A percentile compares a stretch with the other conserved stretches of the same genome.
These are phyloP conservation scores for Contarinia nasturtii DNA, from an alignment of 1,140 invertebrate genomes.

Conservation along the genomic window DNA sequence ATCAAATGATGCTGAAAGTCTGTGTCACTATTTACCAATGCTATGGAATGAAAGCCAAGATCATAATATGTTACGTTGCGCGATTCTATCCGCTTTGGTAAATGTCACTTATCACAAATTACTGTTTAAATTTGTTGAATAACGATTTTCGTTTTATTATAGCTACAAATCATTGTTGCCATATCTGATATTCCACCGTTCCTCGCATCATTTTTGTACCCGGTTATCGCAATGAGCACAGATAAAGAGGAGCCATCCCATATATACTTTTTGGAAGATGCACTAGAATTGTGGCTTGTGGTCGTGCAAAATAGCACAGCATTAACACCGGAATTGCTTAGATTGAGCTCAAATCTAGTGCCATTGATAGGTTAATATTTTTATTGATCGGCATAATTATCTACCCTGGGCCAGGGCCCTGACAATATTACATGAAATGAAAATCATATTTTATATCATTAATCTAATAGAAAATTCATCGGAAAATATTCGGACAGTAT, in stretches of 20 bases:
- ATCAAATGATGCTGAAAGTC: constrained; percentile 39
- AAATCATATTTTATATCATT: no score
- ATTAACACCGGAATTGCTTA: constrained; percentile 39
- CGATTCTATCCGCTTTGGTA: constrained; percentile 71
- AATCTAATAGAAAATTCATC: constrained; percentile 45
- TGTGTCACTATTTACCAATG: constrained; percentile 66
- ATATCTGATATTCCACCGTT: constrained; percentile 35
- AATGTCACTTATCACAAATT: constrained; percentile 5
- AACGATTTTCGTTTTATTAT: neutral
- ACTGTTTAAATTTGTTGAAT: neutral
- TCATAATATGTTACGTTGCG: constrained; percentile 80
- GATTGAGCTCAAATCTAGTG: constrained; percentile 57
- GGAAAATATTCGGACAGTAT: constrained; percentile 56
- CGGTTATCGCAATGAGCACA: constrained; percentile 60
- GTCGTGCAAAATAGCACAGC: constrained; percentile 56
- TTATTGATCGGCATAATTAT: constrained; percentile 2
- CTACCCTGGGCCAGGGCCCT: no score
- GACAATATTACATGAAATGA: no score
- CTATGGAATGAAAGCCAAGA: constrained; percentile 74
- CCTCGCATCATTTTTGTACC: constrained; percentile 48
- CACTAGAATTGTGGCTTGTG: constrained; percentile 71
- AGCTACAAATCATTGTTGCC: constrained; percentile 31
- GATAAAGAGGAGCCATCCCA: constrained; percentile 59
- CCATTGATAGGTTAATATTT: constrained; percentile 38
- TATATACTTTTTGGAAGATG: constrained; percentile 83